Evolutionary conservation across 2,113 vertebrate genomes (phyloP).

Genomic region (Meles meles): DNA sequence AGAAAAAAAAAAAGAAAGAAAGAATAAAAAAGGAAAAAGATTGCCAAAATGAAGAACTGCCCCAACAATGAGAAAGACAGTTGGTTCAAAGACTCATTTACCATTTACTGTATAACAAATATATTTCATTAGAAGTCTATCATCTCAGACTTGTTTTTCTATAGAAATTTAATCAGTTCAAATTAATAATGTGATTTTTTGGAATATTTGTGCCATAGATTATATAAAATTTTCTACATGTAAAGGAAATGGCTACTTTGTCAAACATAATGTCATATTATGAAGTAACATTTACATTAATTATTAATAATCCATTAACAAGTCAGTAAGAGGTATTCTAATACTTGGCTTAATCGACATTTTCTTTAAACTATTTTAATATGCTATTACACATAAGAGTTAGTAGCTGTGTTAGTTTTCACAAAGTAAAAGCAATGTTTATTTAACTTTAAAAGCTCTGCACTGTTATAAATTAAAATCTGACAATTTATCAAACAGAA

Average conservation of each 20-base stretch:
- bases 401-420: neutral
- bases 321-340: neutral
- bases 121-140: neutral
- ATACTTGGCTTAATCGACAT: neutral
- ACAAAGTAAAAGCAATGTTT: neutral
- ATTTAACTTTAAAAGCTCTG: neutral
- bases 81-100: neutral
- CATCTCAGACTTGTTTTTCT: neutral
- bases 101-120: neutral
- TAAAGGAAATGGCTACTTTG: neutral
- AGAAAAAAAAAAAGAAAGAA: neutral
- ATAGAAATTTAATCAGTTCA: neutral
- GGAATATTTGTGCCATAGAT: neutral
- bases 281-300: neutral
- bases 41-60: neutral
- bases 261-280: neutral
- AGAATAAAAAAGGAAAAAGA: neutral
- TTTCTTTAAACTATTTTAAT: slow-evolving; percentile 2
- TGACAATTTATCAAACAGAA: neutral
- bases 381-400: neutral
- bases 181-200: neutral
- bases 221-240: neutral
- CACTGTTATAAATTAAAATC: neutral
- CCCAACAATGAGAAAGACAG: neutral
- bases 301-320: neutral